Base-by-base conservation (phyloP, 2,113 vertebrate genomes). In the Barbus barbus region DNA sequence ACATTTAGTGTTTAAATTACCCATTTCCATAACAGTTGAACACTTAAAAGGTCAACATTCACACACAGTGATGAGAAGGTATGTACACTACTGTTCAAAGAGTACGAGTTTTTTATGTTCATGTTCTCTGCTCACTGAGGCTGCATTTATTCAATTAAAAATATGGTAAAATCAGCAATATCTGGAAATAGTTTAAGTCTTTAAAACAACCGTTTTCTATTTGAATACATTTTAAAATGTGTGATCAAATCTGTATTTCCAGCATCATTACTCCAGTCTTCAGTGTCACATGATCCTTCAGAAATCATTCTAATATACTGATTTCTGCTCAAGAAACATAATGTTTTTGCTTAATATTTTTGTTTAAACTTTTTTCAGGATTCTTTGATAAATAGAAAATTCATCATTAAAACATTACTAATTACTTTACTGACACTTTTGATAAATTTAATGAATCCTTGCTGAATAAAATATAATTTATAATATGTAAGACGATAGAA, bases 231-330 rank as follows among this genome's bases (percentile, higher is more conserved):
- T 1, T 3, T 18, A 4, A 33, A 31, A 9, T 65, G 14, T 33
- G 63, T 65, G 63, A 33, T 65, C 1, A 65, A 26, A n/a, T n/a
- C 26, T 31, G 26, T 8, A 65, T 63, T 28, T 65, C 31, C 14
- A 65, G 14, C 7, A 65, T 18, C 61, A 31, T 65, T 31, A 31
- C 26, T 65, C 14, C 14, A 31, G 61, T 18, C 6, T 65, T 31
- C 28, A 65, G 61, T 18, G 61, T 65, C 60, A 61, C 58, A 61
- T 61, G 60, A 63, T n/a, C 24, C 60, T 63, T 63, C 60, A 63
- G 60, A 63, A 28, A 63, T 63, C 60, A 63, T 7, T 31, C 26
- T 63, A 8, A 63, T 63, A 63, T 63, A 12, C 12, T 26, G 24
- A 61, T 61, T 28, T 61, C 24, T 61, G 60, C 60, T 28, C 26